Evolutionary conservation across 2,888 invertebrate species (phyloP).

Genomic region (Oscheius sp.): DNA sequence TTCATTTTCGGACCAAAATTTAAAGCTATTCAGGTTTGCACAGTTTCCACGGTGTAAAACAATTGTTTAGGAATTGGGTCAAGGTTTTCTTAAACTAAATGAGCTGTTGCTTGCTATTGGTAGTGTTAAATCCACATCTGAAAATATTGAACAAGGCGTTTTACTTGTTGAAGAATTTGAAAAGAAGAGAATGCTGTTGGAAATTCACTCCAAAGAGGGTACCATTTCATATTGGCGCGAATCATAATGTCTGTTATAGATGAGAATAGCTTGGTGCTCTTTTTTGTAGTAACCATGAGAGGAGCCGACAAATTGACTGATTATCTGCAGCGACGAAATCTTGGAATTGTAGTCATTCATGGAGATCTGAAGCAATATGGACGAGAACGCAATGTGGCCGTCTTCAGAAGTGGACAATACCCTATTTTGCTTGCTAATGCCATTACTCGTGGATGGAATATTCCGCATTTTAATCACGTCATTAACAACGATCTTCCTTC

Average conservation of each 20-base stretch:
- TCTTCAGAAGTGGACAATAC: constrained; percentile 78
- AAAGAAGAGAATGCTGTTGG: constrained; percentile 93
- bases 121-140: constrained; percentile 97
- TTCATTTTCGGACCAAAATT: constrained; percentile 37
- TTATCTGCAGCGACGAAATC: constrained; percentile 74
- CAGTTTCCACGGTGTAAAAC: no score
- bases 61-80: constrained; percentile 83
- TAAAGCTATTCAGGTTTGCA: constrained; percentile 89
- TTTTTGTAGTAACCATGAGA: constrained; percentile 99
- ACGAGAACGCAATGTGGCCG: constrained; percentile 72
- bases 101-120: constrained; percentile 99
- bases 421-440: constrained; percentile 62
- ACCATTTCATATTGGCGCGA: neutral
- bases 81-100: constrained; percentile 93
- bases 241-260: no score
- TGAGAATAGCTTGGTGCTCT: constrained; percentile 82
- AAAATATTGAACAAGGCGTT: constrained; percentile 94
- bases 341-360: constrained; percentile 91
- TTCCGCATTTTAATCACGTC: constrained; percentile 60
- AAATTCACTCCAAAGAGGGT: constrained; percentile 82
- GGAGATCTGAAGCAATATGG: constrained; percentile 96
- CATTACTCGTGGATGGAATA: constrained; percentile 60
- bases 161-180: constrained; percentile 98
- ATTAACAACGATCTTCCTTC: constrained; percentile 61
- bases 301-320: constrained; percentile 96